Conservation (phyloP, 2,113 vertebrate genomes). For the Crypturellus undulatus region DNA sequence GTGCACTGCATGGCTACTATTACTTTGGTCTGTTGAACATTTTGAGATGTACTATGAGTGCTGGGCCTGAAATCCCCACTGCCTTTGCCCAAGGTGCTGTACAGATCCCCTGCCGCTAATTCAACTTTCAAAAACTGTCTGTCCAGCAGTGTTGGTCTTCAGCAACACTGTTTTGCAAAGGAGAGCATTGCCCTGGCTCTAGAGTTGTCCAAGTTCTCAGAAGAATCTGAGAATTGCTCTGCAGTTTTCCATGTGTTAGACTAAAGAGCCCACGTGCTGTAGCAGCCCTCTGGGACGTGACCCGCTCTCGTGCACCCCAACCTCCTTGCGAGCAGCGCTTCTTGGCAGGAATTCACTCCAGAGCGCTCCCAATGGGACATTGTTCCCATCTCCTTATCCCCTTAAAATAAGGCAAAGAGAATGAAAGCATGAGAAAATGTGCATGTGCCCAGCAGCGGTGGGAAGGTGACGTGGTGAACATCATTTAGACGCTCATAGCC, state of each 20-base stretch:
- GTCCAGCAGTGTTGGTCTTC: neutral
- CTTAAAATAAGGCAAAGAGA: neutral
- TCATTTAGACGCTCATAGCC: neutral
- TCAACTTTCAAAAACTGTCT: neutral
- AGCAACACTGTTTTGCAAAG: rapidly evolving
- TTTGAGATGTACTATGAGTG: neutral
- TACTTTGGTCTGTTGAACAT: neutral
- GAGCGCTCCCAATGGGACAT: neutral
- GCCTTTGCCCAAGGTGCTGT: neutral
- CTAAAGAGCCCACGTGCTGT: neutral
- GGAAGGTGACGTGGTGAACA: neutral
- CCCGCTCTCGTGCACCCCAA: neutral
- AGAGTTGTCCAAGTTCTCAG: neutral
- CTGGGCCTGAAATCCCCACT: neutral
- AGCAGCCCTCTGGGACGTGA: rapidly evolving
- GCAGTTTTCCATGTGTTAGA: neutral
- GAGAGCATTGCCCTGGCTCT: neutral
- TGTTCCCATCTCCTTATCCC: neutral
- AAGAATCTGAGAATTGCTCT: neutral
- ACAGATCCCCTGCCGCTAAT: neutral
- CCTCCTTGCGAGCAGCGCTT: neutral
- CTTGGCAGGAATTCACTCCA: neutral
- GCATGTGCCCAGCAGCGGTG: neutral
- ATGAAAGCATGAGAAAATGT: neutral
- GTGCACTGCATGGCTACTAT: rapidly evolving